These are phyloP conservation scores for Cyphomyrus discorhynchus DNA, from an alignment of 2,113 vertebrate genomes.

Conservation along the genomic window DNA sequence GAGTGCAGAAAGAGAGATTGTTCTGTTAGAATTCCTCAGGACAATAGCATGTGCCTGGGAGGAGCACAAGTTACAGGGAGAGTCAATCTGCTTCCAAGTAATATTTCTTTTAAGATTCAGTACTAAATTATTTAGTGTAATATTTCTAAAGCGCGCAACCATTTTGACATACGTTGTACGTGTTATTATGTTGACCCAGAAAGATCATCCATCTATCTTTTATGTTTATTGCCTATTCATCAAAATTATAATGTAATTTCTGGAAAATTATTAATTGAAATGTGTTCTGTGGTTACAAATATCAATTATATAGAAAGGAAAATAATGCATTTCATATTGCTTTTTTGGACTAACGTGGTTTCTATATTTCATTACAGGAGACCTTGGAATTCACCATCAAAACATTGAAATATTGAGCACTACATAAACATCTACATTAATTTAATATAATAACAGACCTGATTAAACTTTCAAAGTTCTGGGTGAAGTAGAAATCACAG, in stretches of 20 bases:
- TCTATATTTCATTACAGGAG: neutral
- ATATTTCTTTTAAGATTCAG: neutral
- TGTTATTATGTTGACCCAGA: neutral
- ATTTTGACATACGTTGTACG: neutral
- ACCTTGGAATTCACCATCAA: neutral
- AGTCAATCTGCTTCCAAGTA: neutral
- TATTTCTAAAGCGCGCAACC: neutral
- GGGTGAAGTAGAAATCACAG: neutral
- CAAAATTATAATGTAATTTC: neutral
- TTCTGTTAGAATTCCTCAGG: constrained; percentile 5
- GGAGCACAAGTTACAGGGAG: neutral
- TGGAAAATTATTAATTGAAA: neutral
- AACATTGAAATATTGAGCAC: neutral
- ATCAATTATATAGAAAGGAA: neutral
- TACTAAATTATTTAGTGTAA: neutral
- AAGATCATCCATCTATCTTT: neutral
- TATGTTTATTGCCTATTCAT: neutral
- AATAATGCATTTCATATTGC: neutral
- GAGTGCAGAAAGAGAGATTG: constrained; percentile 7
- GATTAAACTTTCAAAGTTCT: neutral
- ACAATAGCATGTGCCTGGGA: constrained; percentile 8
- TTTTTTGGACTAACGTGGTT: neutral
- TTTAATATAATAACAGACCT: neutral
- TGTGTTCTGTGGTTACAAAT: neutral
- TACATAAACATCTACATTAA: neutral